phyloP scores from a whole-genome alignment of 2,113 vertebrate species.

The Lontra canadensis region DNA sequence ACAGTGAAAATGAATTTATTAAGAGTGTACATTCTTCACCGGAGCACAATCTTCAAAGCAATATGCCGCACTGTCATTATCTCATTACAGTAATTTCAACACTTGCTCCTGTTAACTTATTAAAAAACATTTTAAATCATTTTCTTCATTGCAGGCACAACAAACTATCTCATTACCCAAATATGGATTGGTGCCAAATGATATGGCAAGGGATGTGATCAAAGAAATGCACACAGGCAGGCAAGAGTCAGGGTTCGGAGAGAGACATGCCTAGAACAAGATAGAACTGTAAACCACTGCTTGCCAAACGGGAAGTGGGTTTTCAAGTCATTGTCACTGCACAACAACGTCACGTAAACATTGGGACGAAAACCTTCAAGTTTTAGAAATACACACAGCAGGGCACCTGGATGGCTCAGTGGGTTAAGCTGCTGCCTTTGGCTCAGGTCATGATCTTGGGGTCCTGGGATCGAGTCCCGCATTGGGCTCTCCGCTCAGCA shows the following conservation, averaged over 20 bases:
- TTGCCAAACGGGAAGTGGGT: neutral
- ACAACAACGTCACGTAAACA: neutral
- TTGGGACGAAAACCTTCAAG: neutral
- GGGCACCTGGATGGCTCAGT: too few relatives aligned
- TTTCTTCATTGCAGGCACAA: constrained; percentile 81
- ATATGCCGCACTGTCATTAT: constrained; percentile 79
- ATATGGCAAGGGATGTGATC: constrained; percentile 46
- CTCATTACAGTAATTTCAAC: constrained; percentile 81
- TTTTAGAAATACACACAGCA: neutral
- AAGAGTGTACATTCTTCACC: constrained; percentile 52
- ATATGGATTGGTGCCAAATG: constrained; percentile 64
- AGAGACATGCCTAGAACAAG: neutral
- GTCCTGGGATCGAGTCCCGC: too few relatives aligned
- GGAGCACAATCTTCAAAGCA: constrained; percentile 59
- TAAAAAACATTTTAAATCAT: constrained; percentile 81
- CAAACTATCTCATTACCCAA: constrained; percentile 80
- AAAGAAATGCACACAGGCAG: neutral
- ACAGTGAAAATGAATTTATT: constrained; percentile 58
- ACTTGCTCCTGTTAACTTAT: constrained; percentile 79
- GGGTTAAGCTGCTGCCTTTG: too few relatives aligned
- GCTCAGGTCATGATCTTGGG: too few relatives aligned
- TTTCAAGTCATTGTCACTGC: neutral
- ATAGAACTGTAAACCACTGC: neutral
- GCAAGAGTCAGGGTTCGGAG: neutral
- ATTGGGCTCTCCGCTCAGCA: too few relatives aligned